These are phyloP conservation scores for Furcifer pardalis DNA, from an alignment of 2,797 vertebrate species.

Conservation along the genomic window DNA sequence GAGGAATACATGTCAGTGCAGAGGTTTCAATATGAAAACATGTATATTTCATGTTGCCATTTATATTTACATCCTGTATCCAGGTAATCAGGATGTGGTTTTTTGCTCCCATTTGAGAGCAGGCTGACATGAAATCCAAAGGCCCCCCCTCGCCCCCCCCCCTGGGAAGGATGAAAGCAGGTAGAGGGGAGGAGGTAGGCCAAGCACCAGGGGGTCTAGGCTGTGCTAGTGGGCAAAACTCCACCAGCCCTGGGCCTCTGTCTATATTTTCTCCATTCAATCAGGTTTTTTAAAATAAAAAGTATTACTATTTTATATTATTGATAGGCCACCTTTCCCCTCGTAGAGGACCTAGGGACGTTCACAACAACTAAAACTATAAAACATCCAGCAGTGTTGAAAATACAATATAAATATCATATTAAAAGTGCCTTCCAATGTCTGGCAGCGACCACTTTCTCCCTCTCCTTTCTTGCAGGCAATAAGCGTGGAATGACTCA, in stretches of 20 bases:
- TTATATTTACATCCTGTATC: conserved; percentile 76
- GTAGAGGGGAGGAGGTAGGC: background rate
- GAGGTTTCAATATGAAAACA: conserved; percentile 70
- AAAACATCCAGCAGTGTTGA: no score
- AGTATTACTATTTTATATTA: no score
- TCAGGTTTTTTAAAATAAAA: background rate
- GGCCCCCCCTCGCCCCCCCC: no score
- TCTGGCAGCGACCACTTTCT: no score
- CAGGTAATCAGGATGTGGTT: conserved; percentile 82
- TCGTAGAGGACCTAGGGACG: no score
- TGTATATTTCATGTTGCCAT: conserved; percentile 73
- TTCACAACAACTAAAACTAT: no score
- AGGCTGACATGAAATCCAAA: conserved; percentile 66
- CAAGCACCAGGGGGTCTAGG: background rate
- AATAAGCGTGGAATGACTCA: background rate
- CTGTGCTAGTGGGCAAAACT: no score
- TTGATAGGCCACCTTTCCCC: no score
- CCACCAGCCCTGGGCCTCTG: accelerated
- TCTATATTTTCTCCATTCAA: background rate
- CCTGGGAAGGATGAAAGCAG: background rate
- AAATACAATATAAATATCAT: no score
- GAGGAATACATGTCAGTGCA: conserved; percentile 70
- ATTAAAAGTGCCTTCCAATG: no score
- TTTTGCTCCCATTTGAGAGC: conserved; percentile 71
- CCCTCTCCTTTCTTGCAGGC: background rate